Percentiles rank a stretch among this genome's conserved stretches.
phyloP scores from a whole-genome alignment of 2,888 invertebrate species.

The Trisateles emortualis region DNA sequence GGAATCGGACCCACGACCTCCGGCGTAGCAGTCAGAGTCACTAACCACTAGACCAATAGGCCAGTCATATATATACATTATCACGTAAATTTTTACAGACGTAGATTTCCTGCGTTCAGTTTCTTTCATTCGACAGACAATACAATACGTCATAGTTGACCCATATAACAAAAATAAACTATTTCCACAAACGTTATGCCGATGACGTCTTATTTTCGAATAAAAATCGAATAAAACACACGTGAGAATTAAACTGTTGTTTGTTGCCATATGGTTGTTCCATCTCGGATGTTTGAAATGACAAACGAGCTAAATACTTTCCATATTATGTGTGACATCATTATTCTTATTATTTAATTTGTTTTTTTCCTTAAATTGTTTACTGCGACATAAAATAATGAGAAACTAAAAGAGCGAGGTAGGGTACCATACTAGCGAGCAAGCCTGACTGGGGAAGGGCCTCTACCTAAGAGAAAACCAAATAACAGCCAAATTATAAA shows the following conservation, averaged over 20 bases:
- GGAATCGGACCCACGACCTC: too few species aligned
- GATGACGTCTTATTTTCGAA: constrained; percentile 46
- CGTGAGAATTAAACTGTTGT: constrained; percentile 56
- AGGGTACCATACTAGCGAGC: too few species aligned
- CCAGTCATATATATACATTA: too few species aligned
- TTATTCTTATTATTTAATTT: constrained; percentile 1
- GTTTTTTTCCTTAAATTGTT: neutral
- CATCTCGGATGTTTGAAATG: constrained; percentile 22
- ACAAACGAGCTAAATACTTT: constrained; percentile 12
- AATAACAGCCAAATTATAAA: too few species aligned
- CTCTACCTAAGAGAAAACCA: too few species aligned
- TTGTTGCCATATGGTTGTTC: constrained; percentile 47
- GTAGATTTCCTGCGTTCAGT: neutral
- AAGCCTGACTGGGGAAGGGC: too few species aligned
- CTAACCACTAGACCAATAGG: too few species aligned
- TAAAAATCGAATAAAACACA: constrained; percentile 53
- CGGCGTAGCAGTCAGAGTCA: too few species aligned
- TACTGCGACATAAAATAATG: too few species aligned
- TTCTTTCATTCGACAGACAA: neutral
- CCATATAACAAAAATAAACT: constrained; percentile 40
- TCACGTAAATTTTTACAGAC: too few species aligned
- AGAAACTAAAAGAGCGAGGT: too few species aligned
- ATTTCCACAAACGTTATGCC: constrained; percentile 38
- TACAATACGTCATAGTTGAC: constrained; percentile 14
- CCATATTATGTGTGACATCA: neutral